phyloP scores from a whole-genome alignment of 2,797 vertebrate species.

The Corythornis leucogaster region DNA sequence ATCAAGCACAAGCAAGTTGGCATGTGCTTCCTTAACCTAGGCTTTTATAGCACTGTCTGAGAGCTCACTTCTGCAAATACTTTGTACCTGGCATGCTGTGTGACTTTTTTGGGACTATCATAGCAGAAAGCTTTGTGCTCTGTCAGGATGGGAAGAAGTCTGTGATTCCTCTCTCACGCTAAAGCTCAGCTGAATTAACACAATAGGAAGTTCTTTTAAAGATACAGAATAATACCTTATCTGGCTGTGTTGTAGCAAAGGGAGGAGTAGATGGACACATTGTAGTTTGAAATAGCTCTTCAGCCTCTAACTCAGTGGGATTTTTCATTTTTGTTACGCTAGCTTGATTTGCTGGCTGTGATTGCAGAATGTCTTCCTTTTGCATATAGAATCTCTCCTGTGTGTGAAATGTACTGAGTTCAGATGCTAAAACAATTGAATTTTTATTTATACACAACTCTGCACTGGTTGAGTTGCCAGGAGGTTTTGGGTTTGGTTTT shows the following conservation, averaged over 20 bases:
- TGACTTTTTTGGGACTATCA: constrained; percentile 30
- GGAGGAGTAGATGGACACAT: background rate
- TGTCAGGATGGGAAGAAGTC: constrained; percentile 5
- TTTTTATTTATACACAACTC: constrained; percentile 12
- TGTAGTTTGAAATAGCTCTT: constrained; percentile 33
- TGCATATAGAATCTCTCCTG: background rate
- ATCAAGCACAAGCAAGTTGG: constrained; percentile 50
- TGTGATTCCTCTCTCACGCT: constrained; percentile 21
- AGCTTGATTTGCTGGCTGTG: constrained; percentile 27
- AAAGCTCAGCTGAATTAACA: constrained; percentile 22
- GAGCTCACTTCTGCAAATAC: constrained; percentile 22
- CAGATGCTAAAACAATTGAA: constrained; percentile 25
- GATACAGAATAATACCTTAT: constrained; percentile 25
- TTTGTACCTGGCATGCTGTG: constrained; percentile 14
- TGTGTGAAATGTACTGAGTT: background rate
- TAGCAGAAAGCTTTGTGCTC: constrained; percentile 2
- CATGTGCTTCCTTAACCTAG: constrained; percentile 43
- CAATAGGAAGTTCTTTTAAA: constrained; percentile 4
- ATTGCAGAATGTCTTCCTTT: constrained; percentile 24
- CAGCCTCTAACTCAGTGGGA: background rate
- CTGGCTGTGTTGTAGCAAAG: constrained; percentile 14
- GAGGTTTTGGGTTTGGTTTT: background rate
- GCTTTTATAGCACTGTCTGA: constrained; percentile 42
- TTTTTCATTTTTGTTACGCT: background rate
- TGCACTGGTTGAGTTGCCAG: background rate